Base-by-base conservation (phyloP, 2,888 invertebrate genomes). In the Smittia aterrima region DNA sequence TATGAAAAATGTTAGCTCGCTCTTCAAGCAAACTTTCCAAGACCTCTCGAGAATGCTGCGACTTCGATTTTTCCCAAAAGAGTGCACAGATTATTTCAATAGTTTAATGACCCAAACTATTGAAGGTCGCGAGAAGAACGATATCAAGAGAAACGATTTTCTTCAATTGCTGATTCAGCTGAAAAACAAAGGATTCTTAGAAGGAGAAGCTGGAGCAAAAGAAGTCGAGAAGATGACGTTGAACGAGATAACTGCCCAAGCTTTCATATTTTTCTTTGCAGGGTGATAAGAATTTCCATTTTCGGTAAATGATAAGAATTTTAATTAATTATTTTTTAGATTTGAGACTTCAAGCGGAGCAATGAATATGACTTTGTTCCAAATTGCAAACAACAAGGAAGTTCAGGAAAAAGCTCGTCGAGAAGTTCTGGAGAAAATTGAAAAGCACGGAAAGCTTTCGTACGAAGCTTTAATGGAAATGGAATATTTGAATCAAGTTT, bases 101-200 rank as follows among this genome's bases (percentile, higher is more conserved):
- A 81, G 81, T 20, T 78, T 85, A 47, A 84, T 85, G 0, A 80
- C 80, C 75, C 81, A 81, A 74, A 84, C 84, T 0, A 83, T 85
- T 1, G 80, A 81, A n/a, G 83, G 83, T 76, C 79, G 85, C 1
- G 77, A 82, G 75, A 80, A 80, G 64, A 78, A 84, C 77, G 78
- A 78, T 1, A 80, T 83, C 73, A 82, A 80, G 25, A 79, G 86
- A 64, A 85, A 85, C 75, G 87, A 87, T 78, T 86, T 86, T 77
- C 79, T 89, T 70, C 86, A 88, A 76, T 78, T 87, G 1, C 79
- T 87, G 67, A 81, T 86, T 32, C 82, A 87, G 58, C 77, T 87
- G 22, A 85, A 85, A 76, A 83, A 84, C 68, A 82, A 84, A 75
- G 81, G 81, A 25, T 77, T 78, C 66, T 75, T 84, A 74, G 77